phyloP scores from a whole-genome alignment of 2,888 invertebrate species.

The Drosophila parthenogenetica region DNA sequence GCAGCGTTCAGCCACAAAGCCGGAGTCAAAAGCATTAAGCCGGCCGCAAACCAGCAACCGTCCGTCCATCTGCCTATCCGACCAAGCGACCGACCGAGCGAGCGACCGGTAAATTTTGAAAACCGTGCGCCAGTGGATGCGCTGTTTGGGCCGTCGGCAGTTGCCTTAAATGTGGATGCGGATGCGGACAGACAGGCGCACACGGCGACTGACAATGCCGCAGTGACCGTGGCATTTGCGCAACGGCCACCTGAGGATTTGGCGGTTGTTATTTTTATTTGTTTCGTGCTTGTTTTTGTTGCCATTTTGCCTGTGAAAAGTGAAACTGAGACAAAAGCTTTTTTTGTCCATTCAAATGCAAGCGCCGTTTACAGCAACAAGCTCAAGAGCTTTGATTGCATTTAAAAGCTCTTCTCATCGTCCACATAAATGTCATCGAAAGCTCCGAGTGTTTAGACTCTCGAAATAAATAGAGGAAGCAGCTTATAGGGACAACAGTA shows the following conservation, averaged over 20 bases:
- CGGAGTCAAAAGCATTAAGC: background rate
- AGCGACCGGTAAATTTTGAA: slow-evolving; percentile 14
- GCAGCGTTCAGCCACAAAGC: background rate
- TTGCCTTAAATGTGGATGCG: slow-evolving; percentile 20
- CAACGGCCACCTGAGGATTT: slow-evolving; percentile 75
- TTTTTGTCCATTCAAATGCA: slow-evolving; percentile 42
- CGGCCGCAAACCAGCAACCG: background rate
- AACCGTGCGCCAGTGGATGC: slow-evolving; percentile 1
- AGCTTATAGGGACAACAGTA: no score
- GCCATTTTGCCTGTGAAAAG: background rate
- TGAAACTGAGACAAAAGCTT: slow-evolving; percentile 26
- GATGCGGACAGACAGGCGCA: slow-evolving; percentile 60
- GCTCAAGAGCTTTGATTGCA: slow-evolving; percentile 42
- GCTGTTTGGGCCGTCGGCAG: slow-evolving; percentile 29
- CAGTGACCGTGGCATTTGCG: slow-evolving; percentile 64
- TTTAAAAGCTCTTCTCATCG: slow-evolving; percentile 4
- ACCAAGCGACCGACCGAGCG: slow-evolving; percentile 7
- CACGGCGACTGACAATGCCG: slow-evolving; percentile 61
- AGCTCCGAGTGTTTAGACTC: slow-evolving; percentile 18
- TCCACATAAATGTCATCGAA: background rate
- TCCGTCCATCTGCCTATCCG: background rate
- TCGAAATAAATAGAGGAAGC: background rate
- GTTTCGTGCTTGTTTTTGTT: slow-evolving; percentile 1
- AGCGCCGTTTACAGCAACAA: slow-evolving; percentile 42
- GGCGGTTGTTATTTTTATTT: slow-evolving; percentile 16